These are phyloP conservation scores for Threskiornis aethiopicus DNA, from an alignment of 2,797 vertebrate species.

Conservation along the genomic window DNA sequence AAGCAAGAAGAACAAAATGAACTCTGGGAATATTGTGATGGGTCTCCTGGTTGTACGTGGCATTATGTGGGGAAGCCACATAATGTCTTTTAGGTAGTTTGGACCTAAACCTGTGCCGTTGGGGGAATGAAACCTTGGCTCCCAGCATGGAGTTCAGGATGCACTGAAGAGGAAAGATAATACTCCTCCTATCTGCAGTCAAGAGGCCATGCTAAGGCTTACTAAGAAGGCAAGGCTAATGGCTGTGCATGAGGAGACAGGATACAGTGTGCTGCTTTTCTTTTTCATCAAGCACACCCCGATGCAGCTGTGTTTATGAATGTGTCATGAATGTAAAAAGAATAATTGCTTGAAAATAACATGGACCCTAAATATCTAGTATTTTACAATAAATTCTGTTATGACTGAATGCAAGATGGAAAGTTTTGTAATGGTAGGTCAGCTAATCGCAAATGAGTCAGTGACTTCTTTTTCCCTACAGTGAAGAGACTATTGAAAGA, in stretches of 20 bases:
- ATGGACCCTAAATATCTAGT: slow-evolving; percentile 86
- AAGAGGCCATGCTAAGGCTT: background rate
- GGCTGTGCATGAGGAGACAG: slow-evolving; percentile 12
- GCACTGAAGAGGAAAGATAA: background rate
- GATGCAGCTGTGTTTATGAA: slow-evolving; percentile 77
- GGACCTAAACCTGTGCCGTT: background rate
- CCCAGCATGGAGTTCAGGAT: background rate
- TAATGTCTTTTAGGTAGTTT: background rate
- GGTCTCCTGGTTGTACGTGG: background rate
- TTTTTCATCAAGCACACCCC: background rate
- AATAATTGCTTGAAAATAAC: slow-evolving; percentile 77
- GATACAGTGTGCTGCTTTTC: slow-evolving; percentile 62
- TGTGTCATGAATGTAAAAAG: slow-evolving; percentile 75
- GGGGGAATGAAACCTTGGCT: background rate
- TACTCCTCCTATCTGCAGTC: background rate
- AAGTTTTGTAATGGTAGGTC: slow-evolving; percentile 90
- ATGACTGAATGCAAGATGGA: slow-evolving; percentile 85
- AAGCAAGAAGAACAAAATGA: background rate
- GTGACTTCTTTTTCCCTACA: slow-evolving; percentile 85
- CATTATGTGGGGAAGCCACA: background rate
- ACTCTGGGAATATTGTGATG: background rate
- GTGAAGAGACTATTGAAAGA: slow-evolving; percentile 96
- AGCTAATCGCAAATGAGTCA: slow-evolving; percentile 89
- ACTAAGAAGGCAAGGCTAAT: background rate
- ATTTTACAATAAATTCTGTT: slow-evolving; percentile 90